Conservation (phyloP, 2,888 invertebrate genomes). For the Strigamia crassipes region DNA sequence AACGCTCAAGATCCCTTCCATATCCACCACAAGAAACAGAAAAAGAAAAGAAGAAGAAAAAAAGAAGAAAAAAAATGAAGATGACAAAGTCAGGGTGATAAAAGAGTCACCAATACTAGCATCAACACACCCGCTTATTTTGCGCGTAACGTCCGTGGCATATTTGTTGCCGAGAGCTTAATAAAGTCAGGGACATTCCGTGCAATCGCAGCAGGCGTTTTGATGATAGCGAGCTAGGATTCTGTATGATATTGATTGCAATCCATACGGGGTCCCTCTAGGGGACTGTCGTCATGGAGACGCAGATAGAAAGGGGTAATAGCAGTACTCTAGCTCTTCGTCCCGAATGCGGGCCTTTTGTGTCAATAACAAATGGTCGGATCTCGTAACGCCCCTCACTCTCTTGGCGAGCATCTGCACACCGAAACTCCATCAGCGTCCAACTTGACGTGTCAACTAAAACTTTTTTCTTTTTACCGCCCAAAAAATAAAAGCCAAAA, state of each 20-base stretch:
- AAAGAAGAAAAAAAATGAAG: neutral
- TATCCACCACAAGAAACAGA: neutral
- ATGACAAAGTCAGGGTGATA: neutral
- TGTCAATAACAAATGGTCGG: slow-evolving; percentile 28
- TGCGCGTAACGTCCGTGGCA: slow-evolving; percentile 2
- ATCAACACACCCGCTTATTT: slow-evolving; percentile 29
- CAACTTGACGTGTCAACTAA: neutral
- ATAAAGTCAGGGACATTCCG: slow-evolving; percentile 31
- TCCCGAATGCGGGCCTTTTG: slow-evolving; percentile 22
- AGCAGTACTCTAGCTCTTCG: slow-evolving; percentile 25
- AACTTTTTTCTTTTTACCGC: neutral
- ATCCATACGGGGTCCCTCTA: slow-evolving; percentile 30
- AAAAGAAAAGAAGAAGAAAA: neutral
- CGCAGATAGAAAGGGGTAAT: slow-evolving; percentile 19
- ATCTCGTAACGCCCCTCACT: slow-evolving; percentile 7
- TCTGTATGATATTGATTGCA: slow-evolving; percentile 30
- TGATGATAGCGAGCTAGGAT: slow-evolving; percentile 31
- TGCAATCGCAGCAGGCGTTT: slow-evolving; percentile 33
- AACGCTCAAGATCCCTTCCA: slow-evolving; percentile 17
- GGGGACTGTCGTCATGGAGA: slow-evolving; percentile 29
- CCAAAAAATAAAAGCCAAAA: neutral
- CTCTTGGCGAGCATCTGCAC: slow-evolving; percentile 19
- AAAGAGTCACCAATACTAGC: slow-evolving; percentile 21
- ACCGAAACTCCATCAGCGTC: neutral
- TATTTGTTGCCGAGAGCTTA: slow-evolving; percentile 23